These are phyloP conservation scores for Ammodramus savannarum DNA, from an alignment of 2,113 vertebrate species.

Conservation along the genomic window DNA sequence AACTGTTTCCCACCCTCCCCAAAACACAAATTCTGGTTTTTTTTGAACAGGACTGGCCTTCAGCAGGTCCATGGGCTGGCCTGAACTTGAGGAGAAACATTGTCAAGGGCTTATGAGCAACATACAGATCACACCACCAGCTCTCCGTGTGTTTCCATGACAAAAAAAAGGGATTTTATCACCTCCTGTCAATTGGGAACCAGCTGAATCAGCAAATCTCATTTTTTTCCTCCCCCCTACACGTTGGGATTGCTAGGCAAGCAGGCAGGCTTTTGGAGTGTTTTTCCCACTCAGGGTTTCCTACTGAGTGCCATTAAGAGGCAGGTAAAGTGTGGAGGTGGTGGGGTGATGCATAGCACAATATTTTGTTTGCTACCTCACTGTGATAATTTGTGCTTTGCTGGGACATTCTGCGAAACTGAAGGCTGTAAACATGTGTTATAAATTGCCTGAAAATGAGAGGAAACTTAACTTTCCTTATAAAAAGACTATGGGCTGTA, in stretches of 20 bases:
- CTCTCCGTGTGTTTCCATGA: neutral
- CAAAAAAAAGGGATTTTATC: neutral
- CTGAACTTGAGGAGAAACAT: neutral
- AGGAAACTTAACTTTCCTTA: constrained; percentile 26
- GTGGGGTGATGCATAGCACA: neutral
- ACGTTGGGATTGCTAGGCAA: neutral
- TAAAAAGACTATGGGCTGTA: constrained; percentile 18
- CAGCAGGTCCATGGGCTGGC: neutral
- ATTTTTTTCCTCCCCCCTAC: accelerated
- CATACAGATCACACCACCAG: neutral
- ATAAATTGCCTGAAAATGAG: constrained; percentile 34
- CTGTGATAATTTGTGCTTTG: neutral
- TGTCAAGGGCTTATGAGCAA: neutral
- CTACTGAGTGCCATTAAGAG: neutral
- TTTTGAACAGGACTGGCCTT: neutral
- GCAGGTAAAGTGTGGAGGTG: neutral
- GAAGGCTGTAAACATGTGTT: neutral
- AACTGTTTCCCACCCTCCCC: neutral
- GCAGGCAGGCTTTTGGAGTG: neutral
- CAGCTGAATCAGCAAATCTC: neutral
- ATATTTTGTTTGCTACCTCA: neutral
- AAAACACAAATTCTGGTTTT: neutral
- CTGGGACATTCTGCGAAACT: neutral
- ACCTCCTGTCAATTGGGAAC: neutral
- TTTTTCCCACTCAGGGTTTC: neutral